Conservation (phyloP, 2,888 invertebrate species). For the Micoletzkya japonica region DNA sequence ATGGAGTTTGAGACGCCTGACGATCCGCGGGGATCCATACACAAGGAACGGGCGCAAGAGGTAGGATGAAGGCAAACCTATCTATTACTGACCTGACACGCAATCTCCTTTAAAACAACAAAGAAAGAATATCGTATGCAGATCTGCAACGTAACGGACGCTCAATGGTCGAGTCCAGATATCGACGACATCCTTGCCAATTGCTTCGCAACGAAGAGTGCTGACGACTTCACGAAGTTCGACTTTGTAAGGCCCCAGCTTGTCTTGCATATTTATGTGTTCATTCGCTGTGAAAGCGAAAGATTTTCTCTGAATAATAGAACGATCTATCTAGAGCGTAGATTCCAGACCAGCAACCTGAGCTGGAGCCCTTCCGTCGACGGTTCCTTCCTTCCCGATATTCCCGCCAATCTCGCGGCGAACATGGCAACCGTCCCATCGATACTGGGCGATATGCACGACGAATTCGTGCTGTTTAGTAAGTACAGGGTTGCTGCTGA, state of each 20-base stretch:
- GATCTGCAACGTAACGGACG: neutral
- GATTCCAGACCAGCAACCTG: neutral
- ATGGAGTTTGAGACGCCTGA: conserved; percentile 4
- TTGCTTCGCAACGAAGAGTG: neutral
- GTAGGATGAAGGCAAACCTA: neutral
- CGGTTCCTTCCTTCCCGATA: conserved; percentile 4
- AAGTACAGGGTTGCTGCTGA: no score
- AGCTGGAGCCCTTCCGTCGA: conserved; percentile 6
- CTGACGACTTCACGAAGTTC: no score
- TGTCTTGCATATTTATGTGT: no score
- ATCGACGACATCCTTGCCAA: neutral
- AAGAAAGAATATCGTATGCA: neutral
- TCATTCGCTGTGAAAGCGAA: neutral
- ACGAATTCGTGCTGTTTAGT: no score
- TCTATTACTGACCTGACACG: neutral
- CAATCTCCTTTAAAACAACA: neutral
- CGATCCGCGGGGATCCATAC: neutral
- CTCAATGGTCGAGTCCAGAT: neutral
- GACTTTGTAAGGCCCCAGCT: no score
- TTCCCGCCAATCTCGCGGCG: conserved; percentile 6
- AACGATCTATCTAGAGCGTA: no score
- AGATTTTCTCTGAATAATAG: no score
- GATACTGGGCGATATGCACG: no score
- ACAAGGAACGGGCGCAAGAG: conserved; percentile 13
- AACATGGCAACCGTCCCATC: no score